A percentile compares a stretch with the other conserved stretches of the same genome.
Conservation (phyloP, 92 coral and sea anemone species). For the Parazoanthus atlanticus region DNA sequence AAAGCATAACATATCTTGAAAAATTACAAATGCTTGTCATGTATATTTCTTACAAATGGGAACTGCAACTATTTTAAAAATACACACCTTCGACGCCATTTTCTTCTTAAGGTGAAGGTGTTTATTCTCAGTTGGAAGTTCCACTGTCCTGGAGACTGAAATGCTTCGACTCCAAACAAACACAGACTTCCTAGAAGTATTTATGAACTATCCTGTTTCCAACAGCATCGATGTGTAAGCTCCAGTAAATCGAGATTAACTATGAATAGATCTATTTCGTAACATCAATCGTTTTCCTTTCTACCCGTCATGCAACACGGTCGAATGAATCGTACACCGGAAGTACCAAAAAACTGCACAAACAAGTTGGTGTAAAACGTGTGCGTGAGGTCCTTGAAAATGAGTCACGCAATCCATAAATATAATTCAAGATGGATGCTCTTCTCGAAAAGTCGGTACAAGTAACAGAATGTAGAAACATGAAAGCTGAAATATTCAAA, state of each 20-base stretch:
- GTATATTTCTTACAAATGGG: no score
- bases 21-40: no score
- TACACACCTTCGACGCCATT: slow-evolving; percentile 41
- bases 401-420: not conserved
- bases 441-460: slow-evolving; percentile 16
- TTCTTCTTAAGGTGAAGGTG: not conserved
- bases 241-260: not conserved
- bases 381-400: not conserved
- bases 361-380: not conserved
- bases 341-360: not conserved
- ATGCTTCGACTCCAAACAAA: not conserved
- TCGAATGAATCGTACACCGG: not conserved
- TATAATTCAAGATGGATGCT: not conserved
- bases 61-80: not conserved
- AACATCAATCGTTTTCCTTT: not conserved
- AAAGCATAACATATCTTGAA: no score
- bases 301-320: slow-evolving; percentile 39
- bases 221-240: not conserved
- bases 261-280: not conserved
- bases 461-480: slow-evolving; percentile 31
- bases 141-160: not conserved
- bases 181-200: not conserved
- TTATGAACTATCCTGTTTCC: not conserved
- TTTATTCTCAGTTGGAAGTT: not conserved
- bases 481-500: slow-evolving; percentile 36